Evolutionary conservation across 1,140 invertebrate genomes (phyloP).

Genomic region (Nautilus pompilius): DNA sequence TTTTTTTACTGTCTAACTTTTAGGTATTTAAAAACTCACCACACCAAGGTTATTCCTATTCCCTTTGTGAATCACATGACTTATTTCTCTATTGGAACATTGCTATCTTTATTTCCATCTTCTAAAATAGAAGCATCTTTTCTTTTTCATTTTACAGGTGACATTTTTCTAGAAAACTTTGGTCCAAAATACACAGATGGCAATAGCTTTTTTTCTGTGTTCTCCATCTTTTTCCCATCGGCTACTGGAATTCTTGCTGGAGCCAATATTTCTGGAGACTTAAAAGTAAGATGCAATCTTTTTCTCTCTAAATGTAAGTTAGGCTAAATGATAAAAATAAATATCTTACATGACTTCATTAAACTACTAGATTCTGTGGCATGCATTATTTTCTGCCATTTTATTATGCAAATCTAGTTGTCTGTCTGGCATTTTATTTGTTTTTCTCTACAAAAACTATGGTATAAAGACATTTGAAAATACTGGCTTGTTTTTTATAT

Average conservation of each 20-base stretch:
- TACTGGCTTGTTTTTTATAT: no score
- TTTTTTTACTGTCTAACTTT: background rate
- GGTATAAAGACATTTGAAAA: no score
- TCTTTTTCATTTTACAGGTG: slow-evolving; percentile 19
- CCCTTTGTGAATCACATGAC: background rate
- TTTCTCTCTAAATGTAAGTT: no score
- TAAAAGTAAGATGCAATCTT: slow-evolving; percentile 67
- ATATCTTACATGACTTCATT: no score
- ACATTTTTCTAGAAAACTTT: slow-evolving; percentile 68
- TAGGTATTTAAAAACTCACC: background rate
- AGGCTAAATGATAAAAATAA: no score
- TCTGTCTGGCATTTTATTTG: no score
- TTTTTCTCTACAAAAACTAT: no score
- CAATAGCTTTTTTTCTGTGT: slow-evolving; percentile 76
- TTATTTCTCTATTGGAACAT: background rate
- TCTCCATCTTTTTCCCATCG: slow-evolving; percentile 94
- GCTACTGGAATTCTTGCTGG: slow-evolving; percentile 95
- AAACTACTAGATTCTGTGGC: no score
- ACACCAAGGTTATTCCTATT: background rate
- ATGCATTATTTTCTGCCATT: no score
- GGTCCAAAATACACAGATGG: slow-evolving; percentile 69
- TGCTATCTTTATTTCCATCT: background rate
- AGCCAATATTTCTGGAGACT: slow-evolving; percentile 93
- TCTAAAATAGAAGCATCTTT: background rate
- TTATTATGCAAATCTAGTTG: no score